phyloP scores from a whole-genome alignment of 2,797 vertebrate species.

The Epinephelus awoara region DNA sequence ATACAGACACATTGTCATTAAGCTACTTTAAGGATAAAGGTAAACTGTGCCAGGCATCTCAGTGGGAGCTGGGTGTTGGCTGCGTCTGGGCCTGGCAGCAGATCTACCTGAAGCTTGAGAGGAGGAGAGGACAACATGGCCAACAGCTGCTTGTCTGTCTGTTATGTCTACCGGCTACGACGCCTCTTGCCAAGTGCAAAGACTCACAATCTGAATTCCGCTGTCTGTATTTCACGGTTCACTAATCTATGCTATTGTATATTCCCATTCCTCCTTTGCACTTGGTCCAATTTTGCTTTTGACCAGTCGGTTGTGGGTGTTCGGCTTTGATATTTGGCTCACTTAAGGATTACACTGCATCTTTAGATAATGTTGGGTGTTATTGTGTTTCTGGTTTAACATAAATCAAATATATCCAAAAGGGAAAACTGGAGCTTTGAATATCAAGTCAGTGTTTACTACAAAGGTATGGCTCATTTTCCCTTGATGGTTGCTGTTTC shows the following conservation, averaged over 20 bases:
- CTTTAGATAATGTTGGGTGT: conserved; percentile 40
- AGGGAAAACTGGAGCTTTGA: conserved; percentile 34
- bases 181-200: conserved; percentile 52
- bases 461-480: conserved; percentile 44
- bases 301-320: conserved; percentile 26
- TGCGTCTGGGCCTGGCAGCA: conserved; percentile 66
- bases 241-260: conserved; percentile 44
- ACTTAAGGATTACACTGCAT: conserved; percentile 30
- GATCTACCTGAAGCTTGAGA: conserved; percentile 70
- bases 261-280: conserved; percentile 21
- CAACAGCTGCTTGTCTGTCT: conserved; percentile 70
- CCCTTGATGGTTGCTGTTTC: conserved; percentile 42
- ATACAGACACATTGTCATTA: neutral
- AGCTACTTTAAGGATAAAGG: conserved; percentile 21
- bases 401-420: conserved; percentile 34
- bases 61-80: conserved; percentile 57
- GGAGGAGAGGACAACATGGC: conserved; percentile 51
- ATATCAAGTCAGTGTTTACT: conserved; percentile 44
- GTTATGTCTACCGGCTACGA: conserved; percentile 48
- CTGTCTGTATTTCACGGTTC: conserved; percentile 45
- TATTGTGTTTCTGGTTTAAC: conserved; percentile 41
- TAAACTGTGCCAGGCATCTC: conserved; percentile 56
- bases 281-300: conserved; percentile 27
- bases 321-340: conserved; percentile 44
- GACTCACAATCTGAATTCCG: conserved; percentile 44